Evolutionary conservation across 2,113 vertebrate species (phyloP).

Genomic region (Nematolebias whitei): DNA sequence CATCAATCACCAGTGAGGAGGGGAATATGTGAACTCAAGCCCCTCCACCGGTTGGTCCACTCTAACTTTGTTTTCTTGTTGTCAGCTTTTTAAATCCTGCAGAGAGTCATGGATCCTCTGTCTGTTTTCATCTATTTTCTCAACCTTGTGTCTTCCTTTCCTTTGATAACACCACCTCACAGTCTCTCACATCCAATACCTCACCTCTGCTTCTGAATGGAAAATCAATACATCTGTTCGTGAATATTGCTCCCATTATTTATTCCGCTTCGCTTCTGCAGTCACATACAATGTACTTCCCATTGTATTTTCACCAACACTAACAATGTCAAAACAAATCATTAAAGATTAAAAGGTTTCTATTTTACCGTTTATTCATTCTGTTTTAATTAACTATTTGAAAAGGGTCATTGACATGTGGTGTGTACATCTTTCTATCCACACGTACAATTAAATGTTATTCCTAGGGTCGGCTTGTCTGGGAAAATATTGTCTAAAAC

Average conservation of each 20-base stretch:
- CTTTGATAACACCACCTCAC: constrained; percentile 24
- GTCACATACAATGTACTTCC: not conserved
- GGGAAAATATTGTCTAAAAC: too few relatives aligned
- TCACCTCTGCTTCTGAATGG: constrained; percentile 38
- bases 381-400: too few relatives aligned
- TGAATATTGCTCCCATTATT: constrained; percentile 36
- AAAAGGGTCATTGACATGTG: too few relatives aligned
- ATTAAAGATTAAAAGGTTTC: too few relatives aligned
- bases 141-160: constrained; percentile 25
- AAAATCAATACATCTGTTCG: constrained; percentile 58
- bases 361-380: too few relatives aligned
- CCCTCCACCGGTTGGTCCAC: constrained; percentile 2
- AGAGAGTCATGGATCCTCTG: constrained; percentile 4
- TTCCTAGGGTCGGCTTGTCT: too few relatives aligned
- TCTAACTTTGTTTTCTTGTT: constrained; percentile 4
- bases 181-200: constrained; percentile 29
- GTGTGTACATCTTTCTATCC: too few relatives aligned
- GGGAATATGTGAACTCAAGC: not conserved
- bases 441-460: too few relatives aligned
- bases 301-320: too few relatives aligned
- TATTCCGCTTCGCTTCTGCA: constrained; percentile 13
- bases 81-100: constrained; percentile 10
- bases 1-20: constrained; percentile 30
- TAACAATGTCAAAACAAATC: too few relatives aligned
- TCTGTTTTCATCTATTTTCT: constrained; percentile 20